Percentiles rank a stretch among this genome's conserved stretches.
phyloP scores from a whole-genome alignment of 2,113 vertebrate genomes.

The Corythoichthys haematopterus region DNA sequence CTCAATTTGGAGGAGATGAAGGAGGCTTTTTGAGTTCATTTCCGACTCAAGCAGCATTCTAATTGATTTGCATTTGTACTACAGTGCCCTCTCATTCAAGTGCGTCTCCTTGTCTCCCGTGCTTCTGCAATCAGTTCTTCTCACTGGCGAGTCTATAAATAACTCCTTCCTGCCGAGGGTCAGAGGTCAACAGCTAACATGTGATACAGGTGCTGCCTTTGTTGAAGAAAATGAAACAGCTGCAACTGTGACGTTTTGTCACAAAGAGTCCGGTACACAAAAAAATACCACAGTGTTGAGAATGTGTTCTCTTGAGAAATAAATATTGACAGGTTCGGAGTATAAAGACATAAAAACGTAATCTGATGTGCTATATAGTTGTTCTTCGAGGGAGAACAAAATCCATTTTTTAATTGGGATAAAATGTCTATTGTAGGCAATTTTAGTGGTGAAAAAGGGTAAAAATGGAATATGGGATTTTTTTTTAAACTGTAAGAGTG shows the following conservation, averaged over 20 bases:
- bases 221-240: not conserved
- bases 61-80: not conserved
- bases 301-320: no score
- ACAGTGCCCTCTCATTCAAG: not conserved
- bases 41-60: not conserved
- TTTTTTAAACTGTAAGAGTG: no score
- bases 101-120: not conserved
- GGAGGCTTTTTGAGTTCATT: slow-evolving; percentile 22
- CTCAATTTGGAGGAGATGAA: slow-evolving; percentile 38
- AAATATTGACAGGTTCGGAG: no score
- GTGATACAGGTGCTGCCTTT: not conserved
- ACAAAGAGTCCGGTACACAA: not conserved
- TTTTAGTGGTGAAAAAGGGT: no score
- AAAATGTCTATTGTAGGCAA: no score
- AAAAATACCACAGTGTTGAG: not conserved
- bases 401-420: no score
- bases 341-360: no score
- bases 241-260: not conserved
- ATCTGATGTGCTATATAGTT: no score
- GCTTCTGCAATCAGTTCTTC: not conserved
- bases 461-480: no score
- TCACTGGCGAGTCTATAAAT: not conserved
- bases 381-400: no score
- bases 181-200: not conserved
- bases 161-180: slow-evolving; percentile 1